Percentiles rank a stretch among this genome's conserved stretches.
Evolutionary conservation across 1,140 invertebrate genomes (phyloP).

Genomic region (Zophobas morio): DNA sequence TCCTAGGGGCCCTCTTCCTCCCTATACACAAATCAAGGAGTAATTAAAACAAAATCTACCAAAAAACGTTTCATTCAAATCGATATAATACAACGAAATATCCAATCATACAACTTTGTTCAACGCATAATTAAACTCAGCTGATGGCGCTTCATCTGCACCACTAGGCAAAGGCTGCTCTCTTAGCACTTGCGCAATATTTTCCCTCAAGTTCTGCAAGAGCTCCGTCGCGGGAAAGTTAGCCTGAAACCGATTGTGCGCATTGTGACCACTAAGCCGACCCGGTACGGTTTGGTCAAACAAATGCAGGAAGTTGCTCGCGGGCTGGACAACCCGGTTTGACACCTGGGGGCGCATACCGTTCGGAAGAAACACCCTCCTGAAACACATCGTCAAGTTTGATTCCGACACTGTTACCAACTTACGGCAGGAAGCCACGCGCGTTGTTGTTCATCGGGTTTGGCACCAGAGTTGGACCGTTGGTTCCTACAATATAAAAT

Average conservation of each 20-base stretch:
- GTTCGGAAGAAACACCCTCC: neutral
- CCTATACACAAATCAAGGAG: no score
- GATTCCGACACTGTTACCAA: neutral
- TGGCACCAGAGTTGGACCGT: neutral
- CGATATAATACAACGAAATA: neutral
- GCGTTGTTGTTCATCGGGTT: slow-evolving; percentile 3
- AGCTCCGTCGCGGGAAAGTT: no score
- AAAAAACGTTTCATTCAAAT: neutral
- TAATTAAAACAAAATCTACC: neutral
- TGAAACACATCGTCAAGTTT: neutral
- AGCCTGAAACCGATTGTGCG: no score
- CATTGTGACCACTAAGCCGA: no score
- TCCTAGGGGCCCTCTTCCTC: no score
- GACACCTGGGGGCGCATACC: no score
- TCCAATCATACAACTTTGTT: slow-evolving; percentile 7
- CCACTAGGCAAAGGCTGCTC: no score
- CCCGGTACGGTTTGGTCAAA: no score
- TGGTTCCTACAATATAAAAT: slow-evolving; percentile 8
- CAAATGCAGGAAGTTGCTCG: no score
- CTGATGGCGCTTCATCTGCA: neutral
- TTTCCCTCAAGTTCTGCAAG: no score
- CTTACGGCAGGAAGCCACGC: slow-evolving; percentile 3
- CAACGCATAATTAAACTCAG: slow-evolving; percentile 18
- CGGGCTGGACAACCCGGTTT: no score
- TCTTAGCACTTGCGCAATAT: no score